Evolutionary conservation across 2,888 invertebrate genomes (phyloP).

Genomic region (Fissipunctia ypsillon): DNA sequence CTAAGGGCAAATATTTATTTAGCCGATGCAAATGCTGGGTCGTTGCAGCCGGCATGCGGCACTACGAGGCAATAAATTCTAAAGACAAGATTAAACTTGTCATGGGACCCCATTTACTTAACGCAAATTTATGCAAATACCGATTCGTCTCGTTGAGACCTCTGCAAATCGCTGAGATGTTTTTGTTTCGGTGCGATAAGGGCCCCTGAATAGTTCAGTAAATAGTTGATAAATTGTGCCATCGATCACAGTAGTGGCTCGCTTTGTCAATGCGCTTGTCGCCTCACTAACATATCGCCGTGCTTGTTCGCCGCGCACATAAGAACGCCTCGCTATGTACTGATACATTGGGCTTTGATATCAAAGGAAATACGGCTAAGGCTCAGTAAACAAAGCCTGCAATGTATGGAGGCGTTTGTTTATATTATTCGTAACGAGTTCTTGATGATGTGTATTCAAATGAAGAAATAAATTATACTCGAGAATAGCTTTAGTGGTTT

Average conservation of each 20-base stretch:
- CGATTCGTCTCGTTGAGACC: constrained; percentile 80
- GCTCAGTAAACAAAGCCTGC: constrained; percentile 61
- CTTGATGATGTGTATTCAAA: constrained; percentile 66
- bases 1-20: constrained; percentile 85
- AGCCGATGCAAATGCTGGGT: constrained; percentile 82
- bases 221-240: constrained; percentile 68
- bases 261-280: constrained; percentile 61
- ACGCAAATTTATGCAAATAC: constrained; percentile 90
- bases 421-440: constrained; percentile 64
- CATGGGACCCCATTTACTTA: constrained; percentile 90
- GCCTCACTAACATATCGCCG: constrained; percentile 44
- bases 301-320: constrained; percentile 47
- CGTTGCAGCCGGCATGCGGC: constrained; percentile 80
- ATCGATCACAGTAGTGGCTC: constrained; percentile 66
- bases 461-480: constrained; percentile 54
- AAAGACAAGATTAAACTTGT: constrained; percentile 90
- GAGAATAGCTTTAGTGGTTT: constrained; percentile 36
- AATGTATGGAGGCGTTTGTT: constrained; percentile 59
- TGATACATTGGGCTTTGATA: constrained; percentile 54
- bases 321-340: constrained; percentile 40
- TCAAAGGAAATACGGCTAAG: constrained; percentile 63
- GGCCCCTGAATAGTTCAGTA: constrained; percentile 69
- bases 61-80: constrained; percentile 87
- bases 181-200: constrained; percentile 80
- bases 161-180: constrained; percentile 79